phyloP scores from a whole-genome alignment of 1,140 invertebrate genomes.

The Drosophila takahashii region DNA sequence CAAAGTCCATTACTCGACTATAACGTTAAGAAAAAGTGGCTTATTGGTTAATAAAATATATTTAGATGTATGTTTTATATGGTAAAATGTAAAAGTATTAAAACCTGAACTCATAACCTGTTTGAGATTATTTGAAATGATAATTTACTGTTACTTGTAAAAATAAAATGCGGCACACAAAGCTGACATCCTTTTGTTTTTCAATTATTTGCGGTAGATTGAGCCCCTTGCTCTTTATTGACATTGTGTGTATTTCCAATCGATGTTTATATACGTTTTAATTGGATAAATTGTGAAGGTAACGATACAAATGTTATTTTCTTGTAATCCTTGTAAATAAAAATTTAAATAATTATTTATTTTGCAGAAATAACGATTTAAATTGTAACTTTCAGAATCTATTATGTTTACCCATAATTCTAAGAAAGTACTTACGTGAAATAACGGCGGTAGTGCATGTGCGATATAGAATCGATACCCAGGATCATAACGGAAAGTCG shows the following conservation, averaged over 20 bases:
- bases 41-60: no score
- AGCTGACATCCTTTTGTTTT: background rate
- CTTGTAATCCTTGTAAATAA: background rate
- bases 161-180: background rate
- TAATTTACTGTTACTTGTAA: no score
- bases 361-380: background rate
- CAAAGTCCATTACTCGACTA: conserved; percentile 2
- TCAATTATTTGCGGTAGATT: background rate
- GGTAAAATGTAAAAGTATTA: no score
- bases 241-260: background rate
- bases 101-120: no score
- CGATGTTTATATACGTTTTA: background rate
- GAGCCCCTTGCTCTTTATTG: background rate
- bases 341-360: background rate
- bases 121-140: no score
- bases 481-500: conserved; percentile 23
- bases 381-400: no score
- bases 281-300: background rate
- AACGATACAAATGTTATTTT: background rate
- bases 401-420: background rate
- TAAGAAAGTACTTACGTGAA: conserved; percentile 12
- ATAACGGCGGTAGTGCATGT: conserved; percentile 26
- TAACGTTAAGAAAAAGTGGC: no score
- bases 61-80: background rate
- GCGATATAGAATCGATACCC: conserved; percentile 35